Evolutionary conservation across 2,888 invertebrate species (phyloP), one percentile per base, ranked within the genome.

Genomic region (Polietes domitor): DNA sequence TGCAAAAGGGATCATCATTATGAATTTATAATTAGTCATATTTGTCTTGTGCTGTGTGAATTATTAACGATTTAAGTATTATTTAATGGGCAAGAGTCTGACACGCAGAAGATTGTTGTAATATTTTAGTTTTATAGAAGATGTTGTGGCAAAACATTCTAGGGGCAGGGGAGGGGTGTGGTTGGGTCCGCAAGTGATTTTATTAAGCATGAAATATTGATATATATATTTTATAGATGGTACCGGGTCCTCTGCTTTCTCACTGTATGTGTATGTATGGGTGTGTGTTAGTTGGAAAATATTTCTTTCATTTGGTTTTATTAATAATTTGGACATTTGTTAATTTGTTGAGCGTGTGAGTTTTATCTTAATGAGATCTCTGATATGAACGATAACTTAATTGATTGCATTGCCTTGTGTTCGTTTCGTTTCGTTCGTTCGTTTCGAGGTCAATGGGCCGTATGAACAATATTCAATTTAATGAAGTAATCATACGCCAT

Each of bases 11-110:
- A 58, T 58, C 58, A 58, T 58, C 26, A 58, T 58, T 58, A 58
- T 58, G 58, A 58, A 58, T 58, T 24, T 26, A 26, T 58, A 58
- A 58, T 58, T 58, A 58, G 24, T 24, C 58, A 24, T 58, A 58
- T 26, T 58, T 58, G 58, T 58, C 26, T 15, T 58, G 15, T 7
- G 26, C 24, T 21, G 53, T 53, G 9, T 58, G 24, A 24, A 26
- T 58, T 58, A 58, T 58, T 58, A 58, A 58, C 12, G 26, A 58
- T 26, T 58, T 58, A 58, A 26, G 26, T 58, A 26, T 58, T 58
- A 58, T 58, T 58, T 58, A 58, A 58, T 58, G 26, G 58, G 24
- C 12, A 24, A 15, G 26, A 58, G 58, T 26, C 58, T 58, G 58
- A 24, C 26, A 58, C 3, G 53, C 19, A 19, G 15, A 58, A 58